A percentile compares a stretch with the other conserved stretches of the same genome.
phyloP scores from a whole-genome alignment of 2,797 vertebrate species.

The Sebastes aleutianus region DNA sequence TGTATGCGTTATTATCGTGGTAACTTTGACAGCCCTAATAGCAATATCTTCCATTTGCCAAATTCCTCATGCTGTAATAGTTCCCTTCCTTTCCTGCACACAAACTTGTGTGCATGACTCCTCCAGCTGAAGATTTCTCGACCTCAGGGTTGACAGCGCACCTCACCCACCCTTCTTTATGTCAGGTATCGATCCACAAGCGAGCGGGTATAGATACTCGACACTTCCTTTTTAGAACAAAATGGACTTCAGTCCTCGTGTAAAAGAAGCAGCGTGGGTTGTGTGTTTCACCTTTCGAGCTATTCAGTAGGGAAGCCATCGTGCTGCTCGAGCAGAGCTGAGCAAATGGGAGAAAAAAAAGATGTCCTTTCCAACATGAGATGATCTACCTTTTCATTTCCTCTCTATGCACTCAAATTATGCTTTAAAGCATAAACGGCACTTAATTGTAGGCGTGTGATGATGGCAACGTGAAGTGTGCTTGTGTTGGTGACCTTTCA shows the following conservation, averaged over 20 bases:
- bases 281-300: conserved; percentile 41
- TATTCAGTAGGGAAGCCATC: conserved; percentile 65
- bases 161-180: conserved; percentile 30
- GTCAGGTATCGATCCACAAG: conserved; percentile 53
- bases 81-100: neutral
- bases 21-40: neutral
- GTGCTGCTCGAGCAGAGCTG: conserved; percentile 19
- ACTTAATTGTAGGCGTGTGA: neutral
- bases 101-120: neutral
- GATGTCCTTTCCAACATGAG: conserved; percentile 34
- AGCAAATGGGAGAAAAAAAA: conserved; percentile 45
- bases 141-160: conserved; percentile 23
- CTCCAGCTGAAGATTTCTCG: conserved; percentile 22
- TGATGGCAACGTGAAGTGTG: conserved; percentile 12
- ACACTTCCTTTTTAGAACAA: conserved; percentile 43
- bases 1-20: too few species aligned
- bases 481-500: conserved; percentile 65
- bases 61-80: neutral
- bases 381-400: conserved; percentile 33
- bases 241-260: conserved; percentile 40
- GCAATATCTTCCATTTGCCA: conserved; percentile 6
- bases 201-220: conserved; percentile 26
- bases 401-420: conserved; percentile 7
- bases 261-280: conserved; percentile 46
- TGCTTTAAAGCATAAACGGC: neutral